These are phyloP conservation scores for Reinhardtius hippoglossoides DNA, from an alignment of 2,113 vertebrate genomes.

Conservation along the genomic window DNA sequence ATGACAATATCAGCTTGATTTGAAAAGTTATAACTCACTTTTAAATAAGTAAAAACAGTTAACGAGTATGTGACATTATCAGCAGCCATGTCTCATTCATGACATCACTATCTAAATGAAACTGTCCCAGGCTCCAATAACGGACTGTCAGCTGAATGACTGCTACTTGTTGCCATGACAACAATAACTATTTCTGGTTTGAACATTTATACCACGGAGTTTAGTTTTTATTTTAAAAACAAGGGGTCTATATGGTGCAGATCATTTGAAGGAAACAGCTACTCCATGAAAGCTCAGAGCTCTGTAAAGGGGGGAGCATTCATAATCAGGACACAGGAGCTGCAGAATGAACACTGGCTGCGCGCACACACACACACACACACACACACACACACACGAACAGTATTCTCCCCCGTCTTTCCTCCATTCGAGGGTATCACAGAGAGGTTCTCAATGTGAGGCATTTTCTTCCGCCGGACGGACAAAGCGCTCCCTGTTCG, in stretches of 20 bases:
- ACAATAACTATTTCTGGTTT: not conserved
- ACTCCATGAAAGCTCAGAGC: not conserved
- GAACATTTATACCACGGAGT: not conserved
- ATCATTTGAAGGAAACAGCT: not conserved
- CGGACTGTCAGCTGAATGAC: not conserved
- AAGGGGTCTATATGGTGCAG: not conserved
- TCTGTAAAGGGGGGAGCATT: not conserved
- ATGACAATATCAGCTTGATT: no score
- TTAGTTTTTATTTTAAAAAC: not conserved
- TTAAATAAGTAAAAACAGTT: no score
- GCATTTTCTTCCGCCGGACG: slow-evolving; percentile 52
- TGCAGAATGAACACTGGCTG: not conserved
- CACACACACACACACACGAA: not conserved
- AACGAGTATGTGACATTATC: no score
- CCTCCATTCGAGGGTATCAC: slow-evolving; percentile 38
- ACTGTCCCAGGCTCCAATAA: not conserved
- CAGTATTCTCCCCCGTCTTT: slow-evolving; percentile 1
- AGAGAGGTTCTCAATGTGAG: slow-evolving; percentile 54
- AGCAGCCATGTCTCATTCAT: not conserved
- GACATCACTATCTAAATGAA: not conserved
- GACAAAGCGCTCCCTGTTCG: slow-evolving; percentile 86
- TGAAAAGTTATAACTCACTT: no score
- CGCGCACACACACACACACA: not conserved
- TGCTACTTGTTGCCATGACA: not conserved
- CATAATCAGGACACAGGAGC: slow-evolving; percentile 8